Conservation (phyloP, 2,113 vertebrate species). For the Eulemur macaco region DNA sequence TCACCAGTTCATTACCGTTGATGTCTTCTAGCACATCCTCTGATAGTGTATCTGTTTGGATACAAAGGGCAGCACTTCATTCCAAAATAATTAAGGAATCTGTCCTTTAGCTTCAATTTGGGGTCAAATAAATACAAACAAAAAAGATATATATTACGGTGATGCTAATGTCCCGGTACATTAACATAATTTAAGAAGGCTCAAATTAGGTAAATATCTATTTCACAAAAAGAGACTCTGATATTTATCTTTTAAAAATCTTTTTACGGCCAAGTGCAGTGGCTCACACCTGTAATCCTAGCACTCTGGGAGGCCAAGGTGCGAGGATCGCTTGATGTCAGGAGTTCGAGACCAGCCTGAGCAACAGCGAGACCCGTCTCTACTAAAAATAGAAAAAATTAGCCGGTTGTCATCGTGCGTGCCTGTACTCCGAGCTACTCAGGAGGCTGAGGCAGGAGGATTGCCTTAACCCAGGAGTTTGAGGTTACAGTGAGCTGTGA, state of each 20-base stretch:
- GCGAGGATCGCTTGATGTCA: no score
- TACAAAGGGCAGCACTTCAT: not conserved
- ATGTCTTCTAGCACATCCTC: not conserved
- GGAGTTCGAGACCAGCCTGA: no score
- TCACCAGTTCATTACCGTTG: not conserved
- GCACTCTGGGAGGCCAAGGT: no score
- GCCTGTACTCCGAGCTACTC: no score
- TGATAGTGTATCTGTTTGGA: not conserved
- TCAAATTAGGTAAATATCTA: not conserved
- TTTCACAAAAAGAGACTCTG: not conserved
- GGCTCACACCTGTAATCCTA: no score
- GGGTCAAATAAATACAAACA: conserved; percentile 5
- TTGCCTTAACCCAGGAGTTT: no score
- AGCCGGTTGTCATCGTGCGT: no score
- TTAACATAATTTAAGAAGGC: not conserved
- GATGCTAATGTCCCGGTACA: not conserved
- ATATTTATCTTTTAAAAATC: not conserved
- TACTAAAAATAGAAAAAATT: not conserved
- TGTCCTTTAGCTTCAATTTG: not conserved
- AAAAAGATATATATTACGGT: not conserved
- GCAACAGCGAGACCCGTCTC: not conserved
- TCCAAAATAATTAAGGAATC: conserved; percentile 10
- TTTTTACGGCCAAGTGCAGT: no score
- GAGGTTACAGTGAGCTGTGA: no score
- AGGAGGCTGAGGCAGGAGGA: no score